phyloP scores from a whole-genome alignment of 2,113 vertebrate genomes.

The Scomber japonicus region DNA sequence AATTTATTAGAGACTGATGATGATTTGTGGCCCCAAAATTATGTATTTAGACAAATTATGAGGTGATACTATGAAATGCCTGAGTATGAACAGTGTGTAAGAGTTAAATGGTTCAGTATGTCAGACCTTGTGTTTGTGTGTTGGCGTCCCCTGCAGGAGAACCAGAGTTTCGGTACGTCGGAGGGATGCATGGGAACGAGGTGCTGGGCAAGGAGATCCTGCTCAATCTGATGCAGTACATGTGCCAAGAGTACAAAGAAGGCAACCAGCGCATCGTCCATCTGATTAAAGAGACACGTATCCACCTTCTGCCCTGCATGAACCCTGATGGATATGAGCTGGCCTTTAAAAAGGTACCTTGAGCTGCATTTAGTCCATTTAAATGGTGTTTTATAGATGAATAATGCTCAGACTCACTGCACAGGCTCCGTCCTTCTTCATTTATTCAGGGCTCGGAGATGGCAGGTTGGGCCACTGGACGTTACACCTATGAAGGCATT shows the following conservation, averaged over 20 bases:
- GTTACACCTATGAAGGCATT: constrained; percentile 94
- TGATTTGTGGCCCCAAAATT: no score
- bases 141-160: constrained; percentile 86
- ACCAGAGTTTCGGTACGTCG: constrained; percentile 94
- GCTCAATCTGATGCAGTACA: constrained; percentile 93
- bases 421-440: no score
- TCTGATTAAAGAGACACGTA: constrained; percentile 91
- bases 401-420: not conserved
- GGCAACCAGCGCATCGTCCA: constrained; percentile 89
- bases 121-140: constrained; percentile 4
- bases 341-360: constrained; percentile 89
- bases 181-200: constrained; percentile 95
- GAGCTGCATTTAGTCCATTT: no score
- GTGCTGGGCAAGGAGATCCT: constrained; percentile 92
- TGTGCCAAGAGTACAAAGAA: constrained; percentile 91
- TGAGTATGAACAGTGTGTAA: no score
- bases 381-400: not conserved
- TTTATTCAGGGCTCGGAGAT: constrained; percentile 91
- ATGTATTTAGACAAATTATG: no score
- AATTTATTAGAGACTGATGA: no score
- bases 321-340: constrained; percentile 95
- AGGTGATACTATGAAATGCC: no score
- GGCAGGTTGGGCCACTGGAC: constrained; percentile 91
- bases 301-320: constrained; percentile 94
- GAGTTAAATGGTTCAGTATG: no score